Evolutionary conservation across 2,888 invertebrate genomes (phyloP).

Genomic region (Caenorhabditis sinica): DNA sequence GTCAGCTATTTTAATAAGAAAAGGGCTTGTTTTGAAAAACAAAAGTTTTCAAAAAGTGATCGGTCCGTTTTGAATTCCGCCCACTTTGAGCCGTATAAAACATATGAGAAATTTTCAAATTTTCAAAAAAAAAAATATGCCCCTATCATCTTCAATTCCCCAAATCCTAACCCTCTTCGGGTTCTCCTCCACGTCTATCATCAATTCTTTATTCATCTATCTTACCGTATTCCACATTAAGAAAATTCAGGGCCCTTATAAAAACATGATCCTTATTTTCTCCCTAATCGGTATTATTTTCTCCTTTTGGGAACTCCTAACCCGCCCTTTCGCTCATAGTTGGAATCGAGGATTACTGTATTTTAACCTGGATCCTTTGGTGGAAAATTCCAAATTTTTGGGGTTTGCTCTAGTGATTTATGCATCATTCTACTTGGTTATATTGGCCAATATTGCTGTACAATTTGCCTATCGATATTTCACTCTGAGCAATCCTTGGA

Average conservation of each 20-base stretch:
- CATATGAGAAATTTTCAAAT: too few species aligned
- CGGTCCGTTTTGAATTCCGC: too few species aligned
- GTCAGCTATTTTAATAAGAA: too few species aligned
- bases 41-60: too few species aligned
- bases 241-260: slow-evolving; percentile 32
- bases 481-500: neutral
- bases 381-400: neutral
- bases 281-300: neutral
- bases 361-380: slow-evolving; percentile 16
- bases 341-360: slow-evolving; percentile 22
- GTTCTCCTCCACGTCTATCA: slow-evolving; percentile 3
- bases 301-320: slow-evolving; percentile 11
- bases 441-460: slow-evolving; percentile 25
- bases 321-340: slow-evolving; percentile 9
- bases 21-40: too few species aligned
- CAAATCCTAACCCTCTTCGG: too few species aligned
- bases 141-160: too few species aligned
- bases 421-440: slow-evolving; percentile 5
- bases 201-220: slow-evolving; percentile 23
- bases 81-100: too few species aligned
- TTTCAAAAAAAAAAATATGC: too few species aligned
- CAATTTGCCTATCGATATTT: slow-evolving; percentile 31
- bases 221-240: slow-evolving; percentile 14
- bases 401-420: neutral
- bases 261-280: slow-evolving; percentile 21